Base-by-base conservation (phyloP, 2,797 vertebrate species). In the Tragelaphus eurycerus region DNA sequence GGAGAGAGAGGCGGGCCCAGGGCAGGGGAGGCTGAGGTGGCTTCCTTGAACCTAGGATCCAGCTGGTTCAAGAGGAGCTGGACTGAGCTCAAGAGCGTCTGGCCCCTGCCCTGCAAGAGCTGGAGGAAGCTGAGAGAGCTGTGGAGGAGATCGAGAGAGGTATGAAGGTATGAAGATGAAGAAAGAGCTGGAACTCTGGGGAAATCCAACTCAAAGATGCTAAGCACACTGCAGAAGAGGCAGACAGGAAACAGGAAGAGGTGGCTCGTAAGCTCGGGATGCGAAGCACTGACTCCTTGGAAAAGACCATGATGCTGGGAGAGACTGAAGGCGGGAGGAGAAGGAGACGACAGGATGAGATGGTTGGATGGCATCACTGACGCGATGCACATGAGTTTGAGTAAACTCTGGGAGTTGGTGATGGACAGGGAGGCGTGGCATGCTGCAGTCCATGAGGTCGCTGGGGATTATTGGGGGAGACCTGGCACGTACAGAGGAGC, bases 401-500 rank as follows among this genome's bases (percentile, higher is more conserved):
- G 19, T 71, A 1, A 12, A 12, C 64, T 71, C n/a, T 0, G 0
- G 64, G 19, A 38, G 64, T 71, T 71, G n/a, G n/a, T 23, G n/a
- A 71, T 71, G 64, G n/a, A 38, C 64, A 71, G n/a, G n/a, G 64
- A 71, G 64, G 64, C n/a, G n/a, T 12, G n/a, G 64, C 10, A 0
- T 38, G 19, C 64, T 71, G n/a, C n/a, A 12, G n/a, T 71, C 4
- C n/a, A 38, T 6, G 17, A n/a, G 62, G 16, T 67, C 16, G 0
- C 98, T 99, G 97, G 99, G 99, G 96, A 99, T 99, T 98, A 99
- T 99, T 9, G 99, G 99, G 96, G 99, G 99, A 46, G 99, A 99
- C 29, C 98, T 99, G 98, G 99, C 99, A 96, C 99, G 99, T 46
- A 99, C 99, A 1, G 99, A 99, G 96, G 99, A 99, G 86, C 98